Conservation (phyloP, 2,888 invertebrate species). For the Drosophila stalkeri region DNA sequence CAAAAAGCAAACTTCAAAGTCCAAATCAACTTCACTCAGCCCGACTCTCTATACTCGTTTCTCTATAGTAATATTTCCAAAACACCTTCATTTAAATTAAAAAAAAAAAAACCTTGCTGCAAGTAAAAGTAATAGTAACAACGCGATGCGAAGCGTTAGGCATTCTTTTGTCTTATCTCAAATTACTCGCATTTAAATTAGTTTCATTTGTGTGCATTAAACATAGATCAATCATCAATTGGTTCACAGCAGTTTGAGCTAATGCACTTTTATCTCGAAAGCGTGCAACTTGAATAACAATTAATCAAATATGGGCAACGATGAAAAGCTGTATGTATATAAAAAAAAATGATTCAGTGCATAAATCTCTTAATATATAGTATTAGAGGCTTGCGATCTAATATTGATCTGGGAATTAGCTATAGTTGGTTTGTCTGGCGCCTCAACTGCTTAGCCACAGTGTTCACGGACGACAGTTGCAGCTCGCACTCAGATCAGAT, state of each 20-base stretch:
- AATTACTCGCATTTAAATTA: not conserved
- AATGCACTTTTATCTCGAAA: constrained; percentile 4
- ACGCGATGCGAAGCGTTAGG: not conserved
- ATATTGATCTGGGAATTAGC: constrained; percentile 9
- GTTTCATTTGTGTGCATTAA: not conserved
- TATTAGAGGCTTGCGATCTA: constrained; percentile 11
- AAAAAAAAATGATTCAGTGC: not conserved
- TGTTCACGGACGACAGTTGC: constrained; percentile 25
- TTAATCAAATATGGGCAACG: constrained; percentile 28
- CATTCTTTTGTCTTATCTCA: not conserved
- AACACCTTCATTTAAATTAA: no score
- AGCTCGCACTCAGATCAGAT: constrained; percentile 37
- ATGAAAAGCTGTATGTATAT: not conserved
- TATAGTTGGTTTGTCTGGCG: constrained; percentile 3
- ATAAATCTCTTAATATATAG: constrained; percentile 7
- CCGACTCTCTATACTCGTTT: no score
- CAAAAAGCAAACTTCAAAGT: no score
- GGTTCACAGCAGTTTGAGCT: not conserved
- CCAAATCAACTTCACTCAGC: no score
- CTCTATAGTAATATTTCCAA: no score
- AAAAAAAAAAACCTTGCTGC: no score
- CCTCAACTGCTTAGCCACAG: constrained; percentile 38
- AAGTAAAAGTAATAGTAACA: not conserved
- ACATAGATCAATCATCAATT: constrained; percentile 10
- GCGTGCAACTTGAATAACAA: constrained; percentile 27